phyloP scores from a whole-genome alignment of 2,888 invertebrate species.

The Xanthia icteritia region DNA sequence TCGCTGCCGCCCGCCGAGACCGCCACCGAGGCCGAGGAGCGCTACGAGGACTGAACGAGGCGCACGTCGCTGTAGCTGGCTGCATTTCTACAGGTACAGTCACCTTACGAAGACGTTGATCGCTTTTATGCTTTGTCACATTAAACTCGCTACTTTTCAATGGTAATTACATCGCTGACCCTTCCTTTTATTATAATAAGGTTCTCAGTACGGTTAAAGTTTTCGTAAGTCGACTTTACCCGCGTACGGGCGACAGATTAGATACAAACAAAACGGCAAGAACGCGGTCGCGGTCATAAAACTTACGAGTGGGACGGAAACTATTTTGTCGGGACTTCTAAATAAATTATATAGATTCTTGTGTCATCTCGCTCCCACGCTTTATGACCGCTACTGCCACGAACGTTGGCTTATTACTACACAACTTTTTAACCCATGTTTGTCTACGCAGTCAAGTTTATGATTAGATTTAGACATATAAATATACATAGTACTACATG shows the following conservation, averaged over 20 bases:
- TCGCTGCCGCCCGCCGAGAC: conserved; percentile 85
- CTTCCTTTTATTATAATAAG: background rate
- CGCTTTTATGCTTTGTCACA: background rate
- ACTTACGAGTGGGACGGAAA: background rate
- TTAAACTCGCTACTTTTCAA: background rate
- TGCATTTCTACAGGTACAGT: background rate
- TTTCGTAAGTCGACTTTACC: background rate
- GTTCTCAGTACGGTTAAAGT: background rate
- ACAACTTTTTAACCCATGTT: background rate
- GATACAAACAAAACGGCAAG: too few relatives aligned
- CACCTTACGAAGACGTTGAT: background rate
- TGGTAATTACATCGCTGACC: background rate
- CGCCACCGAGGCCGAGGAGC: conserved; percentile 87
- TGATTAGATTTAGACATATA: background rate
- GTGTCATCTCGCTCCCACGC: background rate
- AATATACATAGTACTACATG: background rate
- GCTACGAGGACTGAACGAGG: conserved; percentile 75
- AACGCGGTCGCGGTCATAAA: background rate
- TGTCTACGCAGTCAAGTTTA: background rate
- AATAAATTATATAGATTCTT: background rate
- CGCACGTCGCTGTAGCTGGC: background rate
- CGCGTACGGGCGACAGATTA: background rate
- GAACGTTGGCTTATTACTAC: too few relatives aligned
- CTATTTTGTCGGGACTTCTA: background rate
- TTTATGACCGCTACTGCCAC: background rate